Evolutionary conservation across 2,113 vertebrate species (phyloP).

Genomic region (Corynorhinus townsendii): DNA sequence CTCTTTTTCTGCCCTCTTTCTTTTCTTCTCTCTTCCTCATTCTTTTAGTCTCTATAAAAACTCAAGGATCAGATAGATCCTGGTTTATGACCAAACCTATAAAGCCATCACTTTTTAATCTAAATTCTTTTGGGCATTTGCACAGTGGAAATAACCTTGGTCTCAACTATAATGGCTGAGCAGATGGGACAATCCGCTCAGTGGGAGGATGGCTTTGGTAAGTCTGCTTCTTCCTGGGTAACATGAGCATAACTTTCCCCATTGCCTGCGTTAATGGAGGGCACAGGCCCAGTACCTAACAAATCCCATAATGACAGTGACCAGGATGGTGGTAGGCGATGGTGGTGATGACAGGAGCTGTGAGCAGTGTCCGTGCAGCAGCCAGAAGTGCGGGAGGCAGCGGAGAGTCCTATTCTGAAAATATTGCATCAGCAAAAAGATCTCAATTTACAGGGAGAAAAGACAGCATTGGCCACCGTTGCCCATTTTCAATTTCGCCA

Average conservation of each 20-base stretch:
- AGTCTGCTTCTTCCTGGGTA: neutral
- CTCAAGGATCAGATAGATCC: neutral
- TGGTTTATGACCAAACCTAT: neutral
- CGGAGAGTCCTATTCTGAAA: neutral
- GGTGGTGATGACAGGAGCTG: neutral
- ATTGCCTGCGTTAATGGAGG: rapidly evolving
- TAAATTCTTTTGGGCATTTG: neutral
- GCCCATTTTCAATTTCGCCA: neutral
- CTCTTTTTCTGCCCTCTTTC: too few relatives aligned
- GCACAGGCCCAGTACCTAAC: rapidly evolving
- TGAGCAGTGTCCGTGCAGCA: neutral
- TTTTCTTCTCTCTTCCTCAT: neutral
- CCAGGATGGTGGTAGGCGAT: neutral
- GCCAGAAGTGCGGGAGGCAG: neutral
- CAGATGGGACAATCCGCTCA: rapidly evolving
- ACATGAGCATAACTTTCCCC: neutral
- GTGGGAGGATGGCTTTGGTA: neutral
- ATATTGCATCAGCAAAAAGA: neutral
- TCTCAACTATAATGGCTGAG: rapidly evolving
- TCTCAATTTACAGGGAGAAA: conserved; percentile 20
- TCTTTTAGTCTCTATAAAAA: neutral
- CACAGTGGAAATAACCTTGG: neutral
- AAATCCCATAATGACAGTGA: neutral
- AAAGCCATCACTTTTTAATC: neutral
- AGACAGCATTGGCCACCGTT: neutral